Evolutionary conservation across 2,113 vertebrate species (phyloP).

Genomic region (Smithornis capensis): DNA sequence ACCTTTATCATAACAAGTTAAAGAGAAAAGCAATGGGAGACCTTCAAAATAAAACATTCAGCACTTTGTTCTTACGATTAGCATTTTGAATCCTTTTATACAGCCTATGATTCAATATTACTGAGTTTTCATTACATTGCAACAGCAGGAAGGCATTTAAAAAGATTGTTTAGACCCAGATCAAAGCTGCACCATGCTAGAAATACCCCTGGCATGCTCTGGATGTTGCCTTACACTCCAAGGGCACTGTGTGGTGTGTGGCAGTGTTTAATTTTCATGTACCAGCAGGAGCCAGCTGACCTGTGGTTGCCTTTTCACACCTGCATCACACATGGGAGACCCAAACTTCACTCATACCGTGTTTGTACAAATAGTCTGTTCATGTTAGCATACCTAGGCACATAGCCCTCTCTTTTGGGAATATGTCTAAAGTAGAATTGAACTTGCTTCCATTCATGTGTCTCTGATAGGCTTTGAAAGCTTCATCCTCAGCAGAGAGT

Average conservation of each 20-base stretch:
- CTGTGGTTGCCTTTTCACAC: not conserved
- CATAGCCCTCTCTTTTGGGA: fast-evolving
- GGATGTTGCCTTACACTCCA: fast-evolving
- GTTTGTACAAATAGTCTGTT: not conserved
- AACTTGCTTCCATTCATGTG: fast-evolving
- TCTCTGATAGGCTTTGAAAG: fast-evolving
- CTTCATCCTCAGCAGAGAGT: not conserved
- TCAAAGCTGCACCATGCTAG: not conserved
- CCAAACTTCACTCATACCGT: fast-evolving
- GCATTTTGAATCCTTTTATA: not conserved
- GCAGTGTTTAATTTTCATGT: not conserved
- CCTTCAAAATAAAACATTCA: not conserved
- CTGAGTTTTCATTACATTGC: not conserved
- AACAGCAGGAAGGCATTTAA: not conserved
- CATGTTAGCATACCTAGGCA: fast-evolving
- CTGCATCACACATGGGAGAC: not conserved
- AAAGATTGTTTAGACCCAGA: not conserved
- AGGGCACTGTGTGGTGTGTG: fast-evolving
- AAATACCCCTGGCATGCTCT: not conserved
- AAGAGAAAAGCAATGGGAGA: not conserved
- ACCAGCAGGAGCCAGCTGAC: not conserved
- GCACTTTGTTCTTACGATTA: not conserved
- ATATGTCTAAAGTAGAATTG: not conserved
- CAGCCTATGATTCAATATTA: not conserved
- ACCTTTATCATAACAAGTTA: not conserved